Evolutionary conservation across 2,797 vertebrate genomes (phyloP).

Genomic region (Sparus aurata): DNA sequence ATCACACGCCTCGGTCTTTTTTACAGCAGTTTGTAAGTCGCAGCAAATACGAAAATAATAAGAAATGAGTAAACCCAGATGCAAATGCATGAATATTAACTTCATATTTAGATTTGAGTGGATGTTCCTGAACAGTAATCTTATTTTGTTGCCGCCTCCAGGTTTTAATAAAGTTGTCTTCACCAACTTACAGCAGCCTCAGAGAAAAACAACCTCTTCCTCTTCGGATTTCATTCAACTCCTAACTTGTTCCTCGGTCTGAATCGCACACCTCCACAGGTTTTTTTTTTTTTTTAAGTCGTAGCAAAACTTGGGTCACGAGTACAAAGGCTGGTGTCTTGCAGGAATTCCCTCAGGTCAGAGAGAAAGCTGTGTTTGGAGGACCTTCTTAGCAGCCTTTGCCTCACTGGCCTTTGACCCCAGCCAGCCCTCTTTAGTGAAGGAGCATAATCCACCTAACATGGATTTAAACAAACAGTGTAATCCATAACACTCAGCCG

Average conservation of each 20-base stretch:
- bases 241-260: neutral
- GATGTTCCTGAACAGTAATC: no score
- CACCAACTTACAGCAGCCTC: no score
- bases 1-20: neutral
- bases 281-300: slow-evolving; percentile 30
- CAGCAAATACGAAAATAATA: neutral
- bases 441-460: slow-evolving; percentile 81
- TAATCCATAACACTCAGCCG: slow-evolving; percentile 78
- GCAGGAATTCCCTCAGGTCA: slow-evolving; percentile 75
- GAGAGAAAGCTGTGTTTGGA: slow-evolving; percentile 77
- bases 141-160: no score
- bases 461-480: slow-evolving; percentile 84
- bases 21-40: slow-evolving; percentile 16
- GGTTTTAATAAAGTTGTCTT: no score
- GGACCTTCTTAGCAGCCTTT: slow-evolving; percentile 81
- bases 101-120: no score
- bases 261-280: neutral
- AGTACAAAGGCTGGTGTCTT: slow-evolving; percentile 58
- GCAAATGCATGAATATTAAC: no score
- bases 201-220: no score
- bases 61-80: no score
- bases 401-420: slow-evolving; percentile 80
- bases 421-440: slow-evolving; percentile 72
- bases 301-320: slow-evolving; percentile 36
- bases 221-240: neutral